Evolutionary conservation across 2,797 vertebrate species (phyloP), one percentile per base, ranked within the genome.

Genomic region (Cetoscarus ocellatus): DNA sequence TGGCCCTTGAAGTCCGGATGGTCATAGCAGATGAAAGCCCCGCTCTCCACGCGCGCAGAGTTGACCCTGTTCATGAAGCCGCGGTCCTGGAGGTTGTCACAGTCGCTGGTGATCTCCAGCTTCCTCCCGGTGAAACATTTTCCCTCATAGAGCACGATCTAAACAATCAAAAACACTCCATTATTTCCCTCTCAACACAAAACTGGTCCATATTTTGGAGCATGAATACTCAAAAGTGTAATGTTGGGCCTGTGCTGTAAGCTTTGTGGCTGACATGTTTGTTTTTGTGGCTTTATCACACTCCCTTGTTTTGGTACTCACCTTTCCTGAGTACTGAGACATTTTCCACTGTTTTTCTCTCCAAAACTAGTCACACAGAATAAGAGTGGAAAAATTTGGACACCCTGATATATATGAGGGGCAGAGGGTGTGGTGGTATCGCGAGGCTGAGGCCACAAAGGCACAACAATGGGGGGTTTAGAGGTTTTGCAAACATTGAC

Each of bases 91-190:
- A 99, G 97, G 94, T 95, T 98, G 90, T 96, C 94, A 8, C 96
- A 97, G 88, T 95, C 95, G 54, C 96, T 94, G 0, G 88, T 93
- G 49, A 97, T 91, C 66, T 97, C 96, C 94, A 98, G 93, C 86
- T 96, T 96, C 79, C 93, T 88, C 73, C 97, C 97, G 0, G 96
- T 96, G 95, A 99, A 98, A 89, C 94, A 95, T 92, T 95, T 96
- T 61, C 97, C 97, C 91, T 99, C 97, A 0, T 95, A 97, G 86
- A 98, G 93, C 47, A 95, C 93, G 70, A 98, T 97, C 97, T 98
- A 85, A 36, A 48, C 43, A 85, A 36, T 44, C 43, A 61, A 39
- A n/a, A 14, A 64, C 49, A 36, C 61, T 13, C 49, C 7, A 43
- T 39, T 47, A 43, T 8, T 36, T 10, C 11, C 44, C 10, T 56